Conservation (phyloP, 2,888 invertebrate species). For the Ganaspis brasiliensis region DNA sequence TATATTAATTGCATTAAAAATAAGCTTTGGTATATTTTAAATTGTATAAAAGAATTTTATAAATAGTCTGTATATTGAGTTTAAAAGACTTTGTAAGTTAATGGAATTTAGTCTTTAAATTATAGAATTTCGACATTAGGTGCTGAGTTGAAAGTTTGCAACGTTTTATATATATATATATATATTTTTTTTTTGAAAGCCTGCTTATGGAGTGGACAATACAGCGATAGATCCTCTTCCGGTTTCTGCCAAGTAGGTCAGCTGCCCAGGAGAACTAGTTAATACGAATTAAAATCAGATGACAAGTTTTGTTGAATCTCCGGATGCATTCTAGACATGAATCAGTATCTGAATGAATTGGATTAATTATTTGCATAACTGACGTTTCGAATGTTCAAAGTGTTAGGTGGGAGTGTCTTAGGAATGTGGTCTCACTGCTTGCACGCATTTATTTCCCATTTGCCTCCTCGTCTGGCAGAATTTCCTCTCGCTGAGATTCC, state of each 20-base stretch:
- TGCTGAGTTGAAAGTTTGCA: background rate
- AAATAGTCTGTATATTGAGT: too few relatives aligned
- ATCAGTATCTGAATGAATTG: conserved; percentile 22
- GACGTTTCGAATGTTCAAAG: conserved; percentile 61
- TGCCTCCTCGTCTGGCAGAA: conserved; percentile 61
- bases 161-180: background rate
- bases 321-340: conserved; percentile 45
- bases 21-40: too few relatives aligned
- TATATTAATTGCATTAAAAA: too few relatives aligned
- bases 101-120: too few relatives aligned
- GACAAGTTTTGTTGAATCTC: conserved; percentile 47
- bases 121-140: background rate
- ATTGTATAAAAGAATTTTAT: too few relatives aligned
- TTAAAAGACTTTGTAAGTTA: too few relatives aligned
- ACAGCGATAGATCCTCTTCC: conserved; percentile 60
- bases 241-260: conserved; percentile 68
- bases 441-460: conserved; percentile 68
- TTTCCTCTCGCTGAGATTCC: conserved; percentile 57
- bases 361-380: conserved; percentile 60
- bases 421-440: conserved; percentile 75
- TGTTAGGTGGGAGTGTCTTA: conserved; percentile 72
- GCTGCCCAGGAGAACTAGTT: conserved; percentile 61
- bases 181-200: conserved; percentile 8
- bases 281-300: conserved; percentile 58
- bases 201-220: conserved; percentile 26